Base-by-base conservation (phyloP, 2,888 invertebrate genomes). In the Leptopilina syphax region DNA sequence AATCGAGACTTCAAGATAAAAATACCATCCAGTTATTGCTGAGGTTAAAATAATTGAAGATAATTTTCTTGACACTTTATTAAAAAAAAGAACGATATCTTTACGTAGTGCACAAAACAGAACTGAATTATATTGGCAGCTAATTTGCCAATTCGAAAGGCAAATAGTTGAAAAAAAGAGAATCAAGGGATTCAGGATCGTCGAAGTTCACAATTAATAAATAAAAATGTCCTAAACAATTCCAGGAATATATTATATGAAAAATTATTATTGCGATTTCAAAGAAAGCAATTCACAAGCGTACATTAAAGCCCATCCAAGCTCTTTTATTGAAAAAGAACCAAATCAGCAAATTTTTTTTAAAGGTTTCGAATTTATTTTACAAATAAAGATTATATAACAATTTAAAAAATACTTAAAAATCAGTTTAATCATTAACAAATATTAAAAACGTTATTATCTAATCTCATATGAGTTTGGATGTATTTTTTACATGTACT, bases 61-160 rank as follows among this genome's bases (percentile, higher is more conserved):
- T 57, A 50, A 13, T 73, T 73, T 73, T 73, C 57, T 73, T 70
- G 54, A 73, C 70, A 73, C 70, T 24, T 73, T 73, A 54, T 73
- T 54, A 73, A 50, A 50, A 50, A 50, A 50, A 47, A 47, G 41
- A 41, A 44, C 7, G 3, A 50, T 50, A 50, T 10, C 50, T 50
- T 73, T 70, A 70, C 24, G 10, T 70, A 70, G 68, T 18, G 70
- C 70, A 73, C 70, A 73, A 24, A 34, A 54, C 70, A 73, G 70
- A 73, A 73, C 70, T 73, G 70, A 73, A 54, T 27, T 73, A 24
- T 50, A 50, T 57, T 24, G 27, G 70, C 70, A 73, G 70, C 70
- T 73, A 50, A 73, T 73, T 54, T 70, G 27, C 8, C 13, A 8
- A 57, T 6, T 27, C 34, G 44, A 54, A 73, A 73, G 27, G 13